phyloP scores from a whole-genome alignment of 2,113 vertebrate genomes.

The Dromaius novaehollandiae region DNA sequence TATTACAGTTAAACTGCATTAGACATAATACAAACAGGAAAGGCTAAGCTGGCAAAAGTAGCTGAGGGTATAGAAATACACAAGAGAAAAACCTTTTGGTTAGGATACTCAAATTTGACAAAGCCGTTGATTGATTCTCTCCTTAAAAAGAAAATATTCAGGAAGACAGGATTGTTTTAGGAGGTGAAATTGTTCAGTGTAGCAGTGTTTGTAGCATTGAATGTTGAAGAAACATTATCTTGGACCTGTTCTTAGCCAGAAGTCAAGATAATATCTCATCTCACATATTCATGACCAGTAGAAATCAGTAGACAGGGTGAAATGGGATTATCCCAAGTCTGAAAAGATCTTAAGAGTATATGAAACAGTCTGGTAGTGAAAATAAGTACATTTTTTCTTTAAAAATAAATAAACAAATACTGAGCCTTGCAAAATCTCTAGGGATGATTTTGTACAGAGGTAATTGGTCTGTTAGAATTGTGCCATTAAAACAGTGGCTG shows the following conservation, averaged over 20 bases:
- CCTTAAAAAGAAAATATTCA: not conserved
- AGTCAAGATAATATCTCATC: slow-evolving; percentile 17
- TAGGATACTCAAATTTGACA: not conserved
- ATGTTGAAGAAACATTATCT: slow-evolving; percentile 45
- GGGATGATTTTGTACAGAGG: not conserved
- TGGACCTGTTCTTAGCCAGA: not conserved
- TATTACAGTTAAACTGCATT: not conserved
- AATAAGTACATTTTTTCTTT: not conserved
- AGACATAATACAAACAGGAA: not conserved
- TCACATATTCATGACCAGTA: not conserved
- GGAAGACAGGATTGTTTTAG: not conserved
- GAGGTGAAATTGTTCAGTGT: not conserved
- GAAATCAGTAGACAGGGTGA: not conserved
- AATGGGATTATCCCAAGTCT: not conserved
- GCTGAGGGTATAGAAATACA: not conserved
- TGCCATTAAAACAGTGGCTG: not conserved
- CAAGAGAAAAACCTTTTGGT: not conserved
- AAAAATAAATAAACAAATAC: not conserved
- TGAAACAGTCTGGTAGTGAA: not conserved
- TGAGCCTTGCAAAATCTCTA: not conserved
- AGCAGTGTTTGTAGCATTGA: not conserved
- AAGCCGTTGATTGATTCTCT: not conserved
- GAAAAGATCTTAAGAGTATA: not conserved
- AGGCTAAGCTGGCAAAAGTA: not conserved
- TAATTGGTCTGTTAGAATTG: not conserved